Evolutionary conservation across 2,888 invertebrate genomes (phyloP), one percentile per base, ranked within the genome.

Genomic region (Allygus modestus): DNA sequence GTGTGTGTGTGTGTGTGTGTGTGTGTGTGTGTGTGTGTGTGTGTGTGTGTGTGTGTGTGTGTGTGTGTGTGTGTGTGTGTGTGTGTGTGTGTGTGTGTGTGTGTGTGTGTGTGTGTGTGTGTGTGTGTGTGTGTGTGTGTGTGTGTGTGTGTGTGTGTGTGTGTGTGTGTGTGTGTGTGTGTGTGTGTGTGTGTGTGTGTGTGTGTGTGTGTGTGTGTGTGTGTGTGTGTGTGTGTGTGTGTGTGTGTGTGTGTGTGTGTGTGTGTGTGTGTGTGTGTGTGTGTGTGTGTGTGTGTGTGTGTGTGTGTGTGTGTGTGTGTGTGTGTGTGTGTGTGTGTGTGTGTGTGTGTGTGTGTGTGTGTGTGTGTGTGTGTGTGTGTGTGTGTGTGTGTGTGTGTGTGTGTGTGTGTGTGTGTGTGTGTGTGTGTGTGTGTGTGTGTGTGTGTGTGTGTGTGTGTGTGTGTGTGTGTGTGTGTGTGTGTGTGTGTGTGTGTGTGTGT

Each of bases 311-410:
- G 71, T 33, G 71, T 71, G 71, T 71, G 71, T 33, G 71, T 71
- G 71, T 71, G 71, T 33, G 71, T 71, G 77, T 77, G 77, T 77
- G 77, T 77, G 77, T 77, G 77, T 77, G 77, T 77, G 77, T 77
- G 77, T 77, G 77, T 77, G 77, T 77, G 77, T 77, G 77, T 77
- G 77, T 77, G 77, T 77, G 77, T 77, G 77, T 77, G 77, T 77
- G 77, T 77, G 61, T 61, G 61, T 28, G 61, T 61, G 61, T 61
- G 61, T 28, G 61, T 61, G 61, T 61, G 61, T 28, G 61, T 61
- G 61, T 61, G 61, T 28, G 61, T 61, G 61, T 61, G 61, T 28
- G 61, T 61, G 61, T 61, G 61, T 28, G 61, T 61, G 61, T 61
- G 61, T 28, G 61, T 61, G 61, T 61, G 61, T 28, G 61, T 61